Conservation (phyloP, 1,140 invertebrate genomes). For the Harlomillsia oculata region DNA sequence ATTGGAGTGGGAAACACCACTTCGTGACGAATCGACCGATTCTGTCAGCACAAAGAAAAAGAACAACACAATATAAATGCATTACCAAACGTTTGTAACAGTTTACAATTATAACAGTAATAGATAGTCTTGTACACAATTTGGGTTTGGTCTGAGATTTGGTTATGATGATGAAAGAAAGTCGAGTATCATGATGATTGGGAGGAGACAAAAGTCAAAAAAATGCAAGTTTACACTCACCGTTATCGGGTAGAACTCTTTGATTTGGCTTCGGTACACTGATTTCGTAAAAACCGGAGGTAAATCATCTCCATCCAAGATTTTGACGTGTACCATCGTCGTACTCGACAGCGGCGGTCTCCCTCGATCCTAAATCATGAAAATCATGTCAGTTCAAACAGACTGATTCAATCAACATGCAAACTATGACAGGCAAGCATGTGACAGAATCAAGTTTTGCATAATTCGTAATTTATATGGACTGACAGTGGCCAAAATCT, state of each 20-base stretch:
- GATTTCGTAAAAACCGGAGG: conserved; percentile 57
- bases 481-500: conserved; percentile 66
- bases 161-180: not conserved
- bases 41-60: conserved; percentile 42
- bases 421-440: too few relatives aligned
- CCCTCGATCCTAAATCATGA: conserved; percentile 57
- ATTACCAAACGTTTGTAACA: not conserved
- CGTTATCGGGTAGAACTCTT: conserved; percentile 65
- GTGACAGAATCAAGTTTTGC: too few relatives aligned
- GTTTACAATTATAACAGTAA: not conserved
- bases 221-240: too few relatives aligned
- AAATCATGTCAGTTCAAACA: conserved; percentile 13
- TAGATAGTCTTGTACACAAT: not conserved
- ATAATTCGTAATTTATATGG: too few relatives aligned
- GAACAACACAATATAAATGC: not conserved
- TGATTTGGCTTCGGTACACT: conserved; percentile 65
- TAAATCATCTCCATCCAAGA: conserved; percentile 19
- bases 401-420: conserved; percentile 9
- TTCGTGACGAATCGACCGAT: conserved; percentile 54
- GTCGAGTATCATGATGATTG: not conserved
- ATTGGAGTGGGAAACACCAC: conserved; percentile 60
- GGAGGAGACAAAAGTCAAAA: not conserved
- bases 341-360: conserved; percentile 58
- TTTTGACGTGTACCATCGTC: conserved; percentile 41
- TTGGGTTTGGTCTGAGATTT: not conserved